phyloP scores from a whole-genome alignment of 1,140 invertebrate species.

The Drosophila chauvacae region DNA sequence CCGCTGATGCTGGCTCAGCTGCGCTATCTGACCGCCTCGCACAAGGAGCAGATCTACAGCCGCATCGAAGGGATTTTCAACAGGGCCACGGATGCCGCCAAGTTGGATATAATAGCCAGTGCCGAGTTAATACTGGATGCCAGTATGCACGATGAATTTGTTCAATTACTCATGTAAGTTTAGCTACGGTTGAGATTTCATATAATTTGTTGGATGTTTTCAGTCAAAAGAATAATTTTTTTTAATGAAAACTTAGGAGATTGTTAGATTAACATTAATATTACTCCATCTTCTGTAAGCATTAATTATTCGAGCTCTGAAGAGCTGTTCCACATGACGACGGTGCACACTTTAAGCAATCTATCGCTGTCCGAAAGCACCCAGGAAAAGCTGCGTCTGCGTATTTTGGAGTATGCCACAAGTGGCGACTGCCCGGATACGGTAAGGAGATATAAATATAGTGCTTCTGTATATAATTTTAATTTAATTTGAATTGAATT shows the following conservation, averaged over 20 bases:
- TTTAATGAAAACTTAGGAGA: no score
- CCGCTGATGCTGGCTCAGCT: slow-evolving; percentile 73
- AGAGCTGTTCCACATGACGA: slow-evolving; percentile 65
- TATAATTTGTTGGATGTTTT: background rate
- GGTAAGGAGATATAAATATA: slow-evolving; percentile 27
- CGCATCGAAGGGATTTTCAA: slow-evolving; percentile 70
- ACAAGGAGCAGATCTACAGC: slow-evolving; percentile 64
- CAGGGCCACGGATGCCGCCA: slow-evolving; percentile 43
- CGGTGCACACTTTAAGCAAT: slow-evolving; percentile 71
- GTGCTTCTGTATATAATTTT: background rate
- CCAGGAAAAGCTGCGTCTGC: slow-evolving; percentile 58
- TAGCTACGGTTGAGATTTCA: background rate
- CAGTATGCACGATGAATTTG: slow-evolving; percentile 78
- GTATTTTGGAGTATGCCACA: slow-evolving; percentile 72
- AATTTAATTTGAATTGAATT: no score
- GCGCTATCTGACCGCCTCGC: slow-evolving; percentile 68
- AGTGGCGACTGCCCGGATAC: slow-evolving; percentile 51
- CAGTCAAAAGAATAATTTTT: no score
- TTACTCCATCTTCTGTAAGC: slow-evolving; percentile 25
- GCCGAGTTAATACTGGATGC: slow-evolving; percentile 71
- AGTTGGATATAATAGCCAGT: slow-evolving; percentile 70
- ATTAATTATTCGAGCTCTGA: slow-evolving; percentile 66
- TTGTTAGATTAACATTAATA: background rate
- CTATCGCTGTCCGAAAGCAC: slow-evolving; percentile 58
- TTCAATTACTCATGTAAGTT: slow-evolving; percentile 69